Base-by-base conservation (phyloP, 2,113 vertebrate species). In the Chaenocephalus aceratus region DNA sequence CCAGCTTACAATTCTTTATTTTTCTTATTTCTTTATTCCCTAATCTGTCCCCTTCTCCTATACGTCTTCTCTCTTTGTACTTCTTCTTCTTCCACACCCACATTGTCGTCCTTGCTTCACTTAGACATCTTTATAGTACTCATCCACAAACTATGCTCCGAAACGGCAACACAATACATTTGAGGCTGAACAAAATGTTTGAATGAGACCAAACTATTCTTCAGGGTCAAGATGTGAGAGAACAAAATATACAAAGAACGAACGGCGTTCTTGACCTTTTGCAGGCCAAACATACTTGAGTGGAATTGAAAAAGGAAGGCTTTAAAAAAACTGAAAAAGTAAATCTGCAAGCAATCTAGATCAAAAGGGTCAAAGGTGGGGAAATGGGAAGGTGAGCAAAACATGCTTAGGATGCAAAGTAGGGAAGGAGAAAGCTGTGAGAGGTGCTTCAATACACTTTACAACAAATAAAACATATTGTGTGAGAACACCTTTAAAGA, bases 241-340 rank as follows among this genome's bases (percentile, higher is more conserved):
- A 12, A 66, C 18, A 46, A 74, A 69, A 69, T 13, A n/a, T 11
- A 54, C 16, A 74, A 58, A 68, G 51, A 61, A 14, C 7, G 26
- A 45, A 41, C 18, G 15, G 14, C 7, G 0, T 10, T 6, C 30
- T 34, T 13, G 54, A 83, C 45, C 58, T 67, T 63, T 72, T 30
- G 34, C 34, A 52, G 58, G 48, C 6, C 23, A 34, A 83, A 77
- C 1, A 61, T 10, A 6, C 41, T 68, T 23, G 41, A 57, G 30
- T 2, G 21, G 34, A 80, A 78, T 30, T 61, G 67, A 79, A 75
- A 83, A 6, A 52, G 44, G 68, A 86, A 74, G 15, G 16, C 15
- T 14, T 44, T 23, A 58, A 85, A 69, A 85, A 87, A 72, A 86
- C 82, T 5, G 48, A 18, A 82, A 52, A 1, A 79, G 52, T 66